phyloP scores from a whole-genome alignment of 2,113 vertebrate species.

The Aptenodytes patagonicus region DNA sequence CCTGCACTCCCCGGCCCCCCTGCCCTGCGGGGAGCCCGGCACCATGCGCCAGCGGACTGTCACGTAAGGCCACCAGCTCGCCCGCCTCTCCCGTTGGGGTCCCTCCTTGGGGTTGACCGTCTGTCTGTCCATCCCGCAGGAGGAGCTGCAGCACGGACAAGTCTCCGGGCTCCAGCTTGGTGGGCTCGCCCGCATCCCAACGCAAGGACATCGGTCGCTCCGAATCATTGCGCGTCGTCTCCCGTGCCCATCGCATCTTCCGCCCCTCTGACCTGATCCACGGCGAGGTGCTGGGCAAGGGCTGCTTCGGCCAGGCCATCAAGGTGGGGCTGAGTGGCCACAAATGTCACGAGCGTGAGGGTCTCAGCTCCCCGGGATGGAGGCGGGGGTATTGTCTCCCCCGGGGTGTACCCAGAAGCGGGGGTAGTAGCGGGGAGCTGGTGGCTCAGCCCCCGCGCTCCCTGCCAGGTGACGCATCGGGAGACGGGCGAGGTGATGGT shows the following conservation, averaged over 20 bases:
- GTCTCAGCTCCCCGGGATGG: fast-evolving
- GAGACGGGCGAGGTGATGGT: constrained; percentile 98
- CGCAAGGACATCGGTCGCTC: constrained; percentile 92
- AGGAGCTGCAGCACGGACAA: constrained; percentile 94
- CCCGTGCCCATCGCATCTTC: constrained; percentile 89
- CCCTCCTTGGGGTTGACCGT: fast-evolving
- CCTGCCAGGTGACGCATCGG: constrained; percentile 87
- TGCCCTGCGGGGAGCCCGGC: constrained; percentile 71
- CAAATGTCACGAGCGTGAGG: fast-evolving
- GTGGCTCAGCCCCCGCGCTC: neutral
- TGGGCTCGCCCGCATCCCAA: constrained; percentile 83
- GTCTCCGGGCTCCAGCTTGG: constrained; percentile 83
- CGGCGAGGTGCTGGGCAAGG: constrained; percentile 92
- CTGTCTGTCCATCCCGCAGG: constrained; percentile 27
- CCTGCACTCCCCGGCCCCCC: constrained; percentile 70
- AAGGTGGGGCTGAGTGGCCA: constrained; percentile 75
- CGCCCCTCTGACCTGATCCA: constrained; percentile 96
- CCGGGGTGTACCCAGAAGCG: neutral
- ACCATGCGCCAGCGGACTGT: constrained; percentile 56
- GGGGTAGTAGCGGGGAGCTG: neutral
- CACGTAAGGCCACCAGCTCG: constrained; percentile 71
- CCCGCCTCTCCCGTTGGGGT: fast-evolving
- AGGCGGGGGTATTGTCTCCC: neutral
- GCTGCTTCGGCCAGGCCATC: constrained; percentile 96
- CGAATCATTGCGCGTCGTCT: constrained; percentile 87